phyloP scores from a whole-genome alignment of 2,797 vertebrate genomes.

The Huso huso region DNA sequence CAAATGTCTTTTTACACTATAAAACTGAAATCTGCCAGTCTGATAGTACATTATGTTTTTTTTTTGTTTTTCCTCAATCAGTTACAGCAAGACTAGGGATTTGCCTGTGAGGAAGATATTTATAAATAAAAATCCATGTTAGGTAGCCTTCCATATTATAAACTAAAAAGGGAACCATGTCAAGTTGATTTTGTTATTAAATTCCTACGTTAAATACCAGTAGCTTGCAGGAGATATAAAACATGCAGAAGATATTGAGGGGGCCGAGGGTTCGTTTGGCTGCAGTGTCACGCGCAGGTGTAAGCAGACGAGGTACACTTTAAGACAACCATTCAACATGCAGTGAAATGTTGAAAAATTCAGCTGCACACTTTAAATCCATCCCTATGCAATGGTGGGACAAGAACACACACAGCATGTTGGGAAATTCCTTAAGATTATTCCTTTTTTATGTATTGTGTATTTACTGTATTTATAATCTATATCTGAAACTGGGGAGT shows the following conservation, averaged over 20 bases:
- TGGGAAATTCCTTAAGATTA: constrained; percentile 2
- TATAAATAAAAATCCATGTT: too few species aligned
- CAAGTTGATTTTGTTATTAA: too few species aligned
- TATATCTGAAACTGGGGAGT: too few species aligned
- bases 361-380: neutral
- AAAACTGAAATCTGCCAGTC: neutral
- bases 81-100: neutral
- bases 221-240: too few species aligned
- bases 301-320: neutral
- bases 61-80: neutral
- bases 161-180: too few species aligned
- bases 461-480: too few species aligned
- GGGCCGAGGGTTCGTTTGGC: too few species aligned
- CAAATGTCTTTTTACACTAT: neutral
- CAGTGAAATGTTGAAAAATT: constrained; percentile 6
- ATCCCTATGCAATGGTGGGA: constrained; percentile 8
- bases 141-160: neutral
- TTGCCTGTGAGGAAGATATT: neutral
- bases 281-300: neutral
- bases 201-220: too few species aligned
- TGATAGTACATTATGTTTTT: neutral
- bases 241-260: too few species aligned
- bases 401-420: constrained; percentile 11
- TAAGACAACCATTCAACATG: neutral
- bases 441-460: neutral